phyloP scores from a whole-genome alignment of 1,140 invertebrate genomes.

The Vollenhovia emeryi region DNA sequence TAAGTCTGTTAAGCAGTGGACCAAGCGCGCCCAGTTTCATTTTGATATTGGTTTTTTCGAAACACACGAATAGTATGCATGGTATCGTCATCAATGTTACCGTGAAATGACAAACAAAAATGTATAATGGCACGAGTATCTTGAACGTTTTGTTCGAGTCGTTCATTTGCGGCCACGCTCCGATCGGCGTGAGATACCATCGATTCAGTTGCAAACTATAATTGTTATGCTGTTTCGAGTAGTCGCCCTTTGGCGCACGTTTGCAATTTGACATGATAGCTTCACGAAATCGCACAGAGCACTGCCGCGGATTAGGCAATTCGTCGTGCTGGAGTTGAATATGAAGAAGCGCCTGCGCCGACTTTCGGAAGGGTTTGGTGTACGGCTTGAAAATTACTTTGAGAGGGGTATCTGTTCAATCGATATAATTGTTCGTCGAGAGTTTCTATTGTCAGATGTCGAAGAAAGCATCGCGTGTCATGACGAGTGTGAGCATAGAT shows the following conservation, averaged over 20 bases:
- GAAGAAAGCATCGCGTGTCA: background rate
- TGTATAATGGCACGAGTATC: background rate
- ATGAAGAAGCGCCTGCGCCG: slow-evolving; percentile 11
- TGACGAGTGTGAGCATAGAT: background rate
- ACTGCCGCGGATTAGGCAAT: background rate
- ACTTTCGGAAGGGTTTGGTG: background rate
- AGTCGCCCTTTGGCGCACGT: background rate
- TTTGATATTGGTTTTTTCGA: slow-evolving; percentile 68
- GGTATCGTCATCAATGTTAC: slow-evolving; percentile 31
- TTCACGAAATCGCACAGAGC: background rate
- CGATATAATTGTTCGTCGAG: slow-evolving; percentile 5
- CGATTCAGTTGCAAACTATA: slow-evolving; percentile 49
- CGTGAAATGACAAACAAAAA: background rate
- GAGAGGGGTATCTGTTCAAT: background rate
- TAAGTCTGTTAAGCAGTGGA: slow-evolving; percentile 74
- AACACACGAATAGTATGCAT: background rate
- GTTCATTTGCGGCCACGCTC: slow-evolving; percentile 48
- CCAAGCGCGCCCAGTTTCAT: slow-evolving; percentile 69
- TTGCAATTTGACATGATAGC: slow-evolving; percentile 11
- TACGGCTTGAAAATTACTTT: background rate
- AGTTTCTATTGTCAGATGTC: background rate
- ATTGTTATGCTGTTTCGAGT: background rate
- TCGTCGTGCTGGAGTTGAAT: background rate
- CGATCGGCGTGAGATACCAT: slow-evolving; percentile 56
- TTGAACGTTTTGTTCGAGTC: background rate